Conservation (phyloP, 1,140 invertebrate species). For the Cotesia glomerata region DNA sequence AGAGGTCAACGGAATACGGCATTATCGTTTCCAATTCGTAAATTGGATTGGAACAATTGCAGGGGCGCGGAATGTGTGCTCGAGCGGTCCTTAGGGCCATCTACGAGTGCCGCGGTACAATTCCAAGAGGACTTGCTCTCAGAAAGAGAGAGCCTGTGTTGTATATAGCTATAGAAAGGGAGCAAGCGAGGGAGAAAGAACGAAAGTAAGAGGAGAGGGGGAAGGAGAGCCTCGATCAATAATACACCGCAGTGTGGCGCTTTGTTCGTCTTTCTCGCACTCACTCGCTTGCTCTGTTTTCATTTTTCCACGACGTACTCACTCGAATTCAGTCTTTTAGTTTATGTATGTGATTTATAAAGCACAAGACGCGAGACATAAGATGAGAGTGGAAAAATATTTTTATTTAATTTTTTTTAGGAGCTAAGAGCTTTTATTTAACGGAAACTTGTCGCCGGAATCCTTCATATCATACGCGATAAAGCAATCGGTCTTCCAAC, state of each 20-base stretch:
- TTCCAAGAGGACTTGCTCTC: constrained; percentile 28
- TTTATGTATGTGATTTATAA: too few species aligned
- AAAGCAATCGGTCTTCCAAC: too few species aligned
- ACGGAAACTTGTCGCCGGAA: background rate
- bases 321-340: too few species aligned
- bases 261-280: constrained; percentile 21
- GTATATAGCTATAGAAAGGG: constrained; percentile 3
- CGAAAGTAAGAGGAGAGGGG: constrained; percentile 31
- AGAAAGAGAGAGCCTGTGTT: too few species aligned
- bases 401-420: too few species aligned
- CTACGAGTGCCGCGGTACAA: constrained; percentile 37
- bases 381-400: too few species aligned
- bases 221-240: constrained; percentile 53
- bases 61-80: constrained; percentile 31
- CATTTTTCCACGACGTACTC: constrained; percentile 36
- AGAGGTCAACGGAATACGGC: background rate
- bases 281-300: constrained; percentile 27
- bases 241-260: constrained; percentile 55
- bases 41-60: constrained; percentile 43
- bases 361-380: too few species aligned
- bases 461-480: background rate
- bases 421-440: background rate
- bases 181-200: background rate
- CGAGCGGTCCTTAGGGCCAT: constrained; percentile 41
- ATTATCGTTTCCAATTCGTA: constrained; percentile 43